phyloP scores from a whole-genome alignment of 2,888 invertebrate species.

The Rotaria macrura region DNA sequence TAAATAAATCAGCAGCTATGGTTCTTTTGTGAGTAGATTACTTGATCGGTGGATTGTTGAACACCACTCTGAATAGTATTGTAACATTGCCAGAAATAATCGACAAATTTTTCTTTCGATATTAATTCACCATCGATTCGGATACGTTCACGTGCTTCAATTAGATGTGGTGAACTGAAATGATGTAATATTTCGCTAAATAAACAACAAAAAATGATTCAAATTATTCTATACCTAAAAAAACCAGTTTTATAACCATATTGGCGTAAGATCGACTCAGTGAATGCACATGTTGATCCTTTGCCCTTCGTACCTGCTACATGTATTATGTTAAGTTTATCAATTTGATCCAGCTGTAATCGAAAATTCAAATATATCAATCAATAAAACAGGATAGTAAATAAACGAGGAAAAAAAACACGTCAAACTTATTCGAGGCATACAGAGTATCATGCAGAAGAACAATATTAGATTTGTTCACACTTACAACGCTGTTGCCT shows the following conservation, averaged over 20 bases:
- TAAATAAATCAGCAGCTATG: too few relatives aligned
- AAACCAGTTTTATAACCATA: constrained; percentile 29
- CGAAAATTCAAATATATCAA: background rate
- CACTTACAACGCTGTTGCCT: background rate
- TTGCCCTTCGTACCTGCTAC: constrained; percentile 34
- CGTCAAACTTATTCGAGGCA: background rate
- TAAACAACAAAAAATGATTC: too few relatives aligned
- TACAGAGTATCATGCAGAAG: background rate
- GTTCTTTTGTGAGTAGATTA: background rate
- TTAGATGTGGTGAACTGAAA: constrained; percentile 78
- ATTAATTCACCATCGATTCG: constrained; percentile 73
- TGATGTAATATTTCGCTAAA: too few relatives aligned
- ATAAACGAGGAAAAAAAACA: background rate
- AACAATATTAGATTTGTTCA: constrained; percentile 7
- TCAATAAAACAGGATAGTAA: background rate
- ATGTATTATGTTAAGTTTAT: constrained; percentile 31
- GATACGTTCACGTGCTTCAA: constrained; percentile 80
- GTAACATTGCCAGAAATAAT: constrained; percentile 72
- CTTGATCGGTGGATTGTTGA: constrained; percentile 51
- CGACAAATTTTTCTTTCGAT: constrained; percentile 62
- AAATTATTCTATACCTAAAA: background rate
- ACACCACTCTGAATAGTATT: background rate
- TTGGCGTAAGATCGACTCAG: constrained; percentile 32
- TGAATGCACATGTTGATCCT: constrained; percentile 33
- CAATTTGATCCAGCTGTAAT: constrained; percentile 19